Evolutionary conservation across 2,888 invertebrate species (phyloP), one percentile per base, ranked within the genome.

Genomic region (Hyppa rectilinea): DNA sequence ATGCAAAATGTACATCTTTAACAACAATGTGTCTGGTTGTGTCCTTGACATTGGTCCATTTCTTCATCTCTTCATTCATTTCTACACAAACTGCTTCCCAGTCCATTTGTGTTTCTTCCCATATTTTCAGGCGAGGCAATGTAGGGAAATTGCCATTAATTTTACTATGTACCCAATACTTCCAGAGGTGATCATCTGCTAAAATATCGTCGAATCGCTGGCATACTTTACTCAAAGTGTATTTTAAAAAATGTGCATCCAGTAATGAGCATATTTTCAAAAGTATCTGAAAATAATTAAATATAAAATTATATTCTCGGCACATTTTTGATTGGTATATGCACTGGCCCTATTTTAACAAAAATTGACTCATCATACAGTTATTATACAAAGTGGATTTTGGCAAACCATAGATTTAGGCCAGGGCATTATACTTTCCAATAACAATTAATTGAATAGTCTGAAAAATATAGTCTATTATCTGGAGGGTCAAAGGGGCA

Each of bases 21-120:
- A 96, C 92, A 53, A 94, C 92, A 72, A 96, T 88, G 84, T 96
- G 95, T 78, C 91, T 93, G 89, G 96, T 94, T 60, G 92, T 91
- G 43, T 93, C 89, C 7, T 92, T 89, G 5, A 92, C 89, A 88
- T 96, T 90, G 9, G 87, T 91, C 97, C 97, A 97, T 78, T 96
- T 92, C 59, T 93, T 92, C 77, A 91, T 91, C 81, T 97, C 96
- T 70, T 96, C 95, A 86, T 97, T 97, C 87, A 97, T 95, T 75
- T 96, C 96, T 53, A 97, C 94, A 89, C 97, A 97, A 0, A 97
- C 94, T 59, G 93, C 91, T 84, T 96, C 96, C 97, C 97, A 97
- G 84, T 96, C 95, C 26, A 96, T 83, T 69, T 93, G 92, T 63
- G 91, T 89, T 36, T 95, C 92, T 53, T 96, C 92, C 87, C 89